These are phyloP conservation scores for Coendou prehensilis DNA, from an alignment of 2,797 vertebrate species.

Conservation along the genomic window DNA sequence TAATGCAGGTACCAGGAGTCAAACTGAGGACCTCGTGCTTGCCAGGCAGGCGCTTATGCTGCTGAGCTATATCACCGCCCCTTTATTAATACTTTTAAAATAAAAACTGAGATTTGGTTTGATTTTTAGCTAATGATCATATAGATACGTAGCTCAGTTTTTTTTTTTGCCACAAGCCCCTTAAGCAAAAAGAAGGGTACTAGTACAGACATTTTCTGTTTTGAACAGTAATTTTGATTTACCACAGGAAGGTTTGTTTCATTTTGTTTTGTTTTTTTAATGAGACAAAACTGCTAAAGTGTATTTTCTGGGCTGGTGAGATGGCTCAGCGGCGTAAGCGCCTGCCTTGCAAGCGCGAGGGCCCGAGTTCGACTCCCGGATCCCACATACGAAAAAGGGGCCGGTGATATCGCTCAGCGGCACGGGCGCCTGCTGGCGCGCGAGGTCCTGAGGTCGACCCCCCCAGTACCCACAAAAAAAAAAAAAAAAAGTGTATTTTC, in stretches of 20 bases:
- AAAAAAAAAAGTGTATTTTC: neutral
- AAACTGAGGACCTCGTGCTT: too few species aligned
- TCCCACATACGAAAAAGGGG: too few species aligned
- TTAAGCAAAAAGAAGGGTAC: neutral
- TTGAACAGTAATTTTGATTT: constrained; percentile 1
- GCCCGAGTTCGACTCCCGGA: too few species aligned
- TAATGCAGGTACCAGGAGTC: too few species aligned
- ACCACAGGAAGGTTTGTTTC: neutral
- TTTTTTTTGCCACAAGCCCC: neutral
- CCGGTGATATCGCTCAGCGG: too few species aligned
- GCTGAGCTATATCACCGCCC: too few species aligned
- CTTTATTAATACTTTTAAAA: constrained; percentile 42
- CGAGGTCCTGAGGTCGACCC: too few species aligned
- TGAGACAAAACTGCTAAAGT: neutral
- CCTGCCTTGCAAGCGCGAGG: too few species aligned
- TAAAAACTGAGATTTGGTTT: constrained; percentile 37
- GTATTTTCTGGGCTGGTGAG: neutral
- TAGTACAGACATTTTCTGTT: neutral
- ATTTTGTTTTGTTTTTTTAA: neutral
- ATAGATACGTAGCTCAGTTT: neutral
- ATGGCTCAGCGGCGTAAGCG: too few species aligned
- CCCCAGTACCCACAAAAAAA: too few species aligned
- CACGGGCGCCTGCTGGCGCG: too few species aligned
- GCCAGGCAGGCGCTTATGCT: too few species aligned
- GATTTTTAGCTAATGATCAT: constrained; percentile 44